phyloP scores from a whole-genome alignment of 2,797 vertebrate genomes.

The Gymnodraco acuticeps region DNA sequence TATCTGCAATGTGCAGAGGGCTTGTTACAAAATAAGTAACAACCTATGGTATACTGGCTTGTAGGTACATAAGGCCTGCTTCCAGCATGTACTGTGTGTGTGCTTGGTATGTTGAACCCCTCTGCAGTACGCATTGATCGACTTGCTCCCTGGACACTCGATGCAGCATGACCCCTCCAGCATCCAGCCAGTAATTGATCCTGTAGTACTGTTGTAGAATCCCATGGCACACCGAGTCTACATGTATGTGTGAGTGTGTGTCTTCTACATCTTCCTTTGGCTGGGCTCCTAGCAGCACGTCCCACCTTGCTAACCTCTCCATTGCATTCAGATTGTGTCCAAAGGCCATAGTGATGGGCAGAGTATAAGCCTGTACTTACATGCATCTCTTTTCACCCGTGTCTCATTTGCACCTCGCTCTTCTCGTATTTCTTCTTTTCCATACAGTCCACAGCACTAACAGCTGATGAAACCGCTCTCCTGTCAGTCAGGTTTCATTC shows the following conservation, averaged over 20 bases:
- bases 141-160: slow-evolving; percentile 73
- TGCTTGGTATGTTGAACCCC: slow-evolving; percentile 71
- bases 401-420: slow-evolving; percentile 10
- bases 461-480: slow-evolving; percentile 62
- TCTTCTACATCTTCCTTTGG: slow-evolving; percentile 55
- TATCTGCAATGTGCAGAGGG: slow-evolving; percentile 39
- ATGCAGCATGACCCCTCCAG: slow-evolving; percentile 81
- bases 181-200: slow-evolving; percentile 85
- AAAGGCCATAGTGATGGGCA: slow-evolving; percentile 58
- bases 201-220: slow-evolving; percentile 72
- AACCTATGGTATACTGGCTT: slow-evolving; percentile 18
- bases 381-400: slow-evolving; percentile 51
- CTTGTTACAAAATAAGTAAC: slow-evolving; percentile 42
- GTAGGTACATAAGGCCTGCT: slow-evolving; percentile 50
- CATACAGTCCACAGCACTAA: slow-evolving; percentile 45
- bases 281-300: slow-evolving; percentile 48
- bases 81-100: slow-evolving; percentile 42
- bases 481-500: slow-evolving; percentile 58
- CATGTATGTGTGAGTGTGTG: slow-evolving; percentile 50
- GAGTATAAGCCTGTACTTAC: slow-evolving; percentile 39
- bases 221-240: slow-evolving; percentile 66
- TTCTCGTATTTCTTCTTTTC: slow-evolving; percentile 24
- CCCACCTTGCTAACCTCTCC: slow-evolving; percentile 59
- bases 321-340: slow-evolving; percentile 57
- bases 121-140: slow-evolving; percentile 80